Conservation (phyloP, 2,113 vertebrate genomes). For the Amphilophus citrinellus region DNA sequence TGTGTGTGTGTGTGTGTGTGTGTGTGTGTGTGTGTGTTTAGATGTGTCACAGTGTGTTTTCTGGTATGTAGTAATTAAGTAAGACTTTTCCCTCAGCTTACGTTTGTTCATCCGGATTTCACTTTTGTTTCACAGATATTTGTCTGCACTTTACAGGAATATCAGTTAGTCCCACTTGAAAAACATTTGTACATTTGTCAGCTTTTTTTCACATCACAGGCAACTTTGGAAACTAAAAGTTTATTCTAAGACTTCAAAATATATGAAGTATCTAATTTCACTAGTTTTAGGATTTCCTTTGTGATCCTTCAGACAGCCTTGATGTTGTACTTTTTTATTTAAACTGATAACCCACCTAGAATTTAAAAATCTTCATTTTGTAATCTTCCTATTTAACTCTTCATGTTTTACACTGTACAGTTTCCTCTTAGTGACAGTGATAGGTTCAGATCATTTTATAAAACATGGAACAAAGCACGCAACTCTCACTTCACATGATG, state of each 20-base stretch:
- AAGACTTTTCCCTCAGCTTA: too few relatives aligned
- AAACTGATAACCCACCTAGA: background rate
- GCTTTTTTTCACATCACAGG: background rate
- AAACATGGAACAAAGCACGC: too few relatives aligned
- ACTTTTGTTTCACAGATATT: background rate
- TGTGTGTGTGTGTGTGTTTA: background rate
- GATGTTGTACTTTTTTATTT: background rate
- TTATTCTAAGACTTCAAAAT: background rate
- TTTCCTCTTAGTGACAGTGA: background rate
- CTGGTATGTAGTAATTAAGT: too few relatives aligned
- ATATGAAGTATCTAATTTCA: too few relatives aligned
- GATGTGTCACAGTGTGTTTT: background rate
- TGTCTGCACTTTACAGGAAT: background rate
- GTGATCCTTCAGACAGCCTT: rapidly evolving
- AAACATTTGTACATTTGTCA: background rate
- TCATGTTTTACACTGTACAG: background rate
- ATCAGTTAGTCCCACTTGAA: too few relatives aligned
- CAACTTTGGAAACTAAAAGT: background rate
- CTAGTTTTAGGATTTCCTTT: background rate
- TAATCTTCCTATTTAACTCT: background rate
- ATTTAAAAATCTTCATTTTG: background rate
- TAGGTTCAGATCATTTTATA: too few relatives aligned
- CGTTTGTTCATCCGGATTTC: background rate
- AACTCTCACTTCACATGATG: too few relatives aligned
- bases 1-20: too few relatives aligned